phyloP scores from a whole-genome alignment of 2,888 invertebrate species.

The Harpalus rufipes region DNA sequence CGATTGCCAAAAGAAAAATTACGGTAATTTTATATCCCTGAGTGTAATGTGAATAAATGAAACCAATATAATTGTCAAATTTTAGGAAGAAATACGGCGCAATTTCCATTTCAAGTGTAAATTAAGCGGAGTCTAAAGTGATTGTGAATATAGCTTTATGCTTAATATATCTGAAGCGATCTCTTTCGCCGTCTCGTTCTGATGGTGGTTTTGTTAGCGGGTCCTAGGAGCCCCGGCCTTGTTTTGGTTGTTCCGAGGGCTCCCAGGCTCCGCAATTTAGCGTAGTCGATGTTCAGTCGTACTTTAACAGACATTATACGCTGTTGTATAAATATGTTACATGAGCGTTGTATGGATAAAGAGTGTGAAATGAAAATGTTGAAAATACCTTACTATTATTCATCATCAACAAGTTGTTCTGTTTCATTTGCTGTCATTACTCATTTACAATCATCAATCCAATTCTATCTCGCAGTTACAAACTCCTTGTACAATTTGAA shows the following conservation, averaged over 20 bases:
- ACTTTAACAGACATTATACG: slow-evolving; percentile 69
- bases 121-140: no score
- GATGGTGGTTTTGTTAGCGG: slow-evolving; percentile 57
- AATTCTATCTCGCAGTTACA: not conserved
- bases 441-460: not conserved
- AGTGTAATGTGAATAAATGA: no score
- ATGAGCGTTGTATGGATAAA: slow-evolving; percentile 74
- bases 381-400: slow-evolving; percentile 69
- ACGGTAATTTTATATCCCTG: no score
- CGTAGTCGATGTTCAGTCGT: slow-evolving; percentile 67
- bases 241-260: slow-evolving; percentile 61
- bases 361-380: slow-evolving; percentile 75
- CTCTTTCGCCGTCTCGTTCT: slow-evolving; percentile 19
- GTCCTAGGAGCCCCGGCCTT: slow-evolving; percentile 50
- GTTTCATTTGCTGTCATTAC: slow-evolving; percentile 2
- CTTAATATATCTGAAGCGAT: slow-evolving; percentile 4
- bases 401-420: slow-evolving; percentile 14
- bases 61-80: no score
- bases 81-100: no score
- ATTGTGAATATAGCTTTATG: not conserved
- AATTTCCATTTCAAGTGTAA: no score
- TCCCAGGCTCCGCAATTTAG: slow-evolving; percentile 49
- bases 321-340: slow-evolving; percentile 75
- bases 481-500: slow-evolving; percentile 2
- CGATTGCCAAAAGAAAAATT: no score